Percentiles rank a stretch among this genome's conserved stretches.
phyloP scores from a whole-genome alignment of 2,113 vertebrate genomes.

The Sorex araneus region DNA sequence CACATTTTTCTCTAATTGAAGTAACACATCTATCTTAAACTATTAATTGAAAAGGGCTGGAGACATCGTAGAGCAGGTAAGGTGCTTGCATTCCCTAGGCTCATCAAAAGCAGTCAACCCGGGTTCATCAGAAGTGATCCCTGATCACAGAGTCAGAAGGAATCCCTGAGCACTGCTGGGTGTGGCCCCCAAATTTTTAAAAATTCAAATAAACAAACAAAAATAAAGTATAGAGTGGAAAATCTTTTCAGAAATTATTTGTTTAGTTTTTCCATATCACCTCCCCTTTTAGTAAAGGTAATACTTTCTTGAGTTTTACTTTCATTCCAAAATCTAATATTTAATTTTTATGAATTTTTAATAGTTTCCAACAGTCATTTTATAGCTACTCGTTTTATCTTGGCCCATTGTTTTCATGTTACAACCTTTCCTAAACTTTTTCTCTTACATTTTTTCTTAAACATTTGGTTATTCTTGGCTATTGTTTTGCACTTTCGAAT shows the following conservation, averaged over 20 bases:
- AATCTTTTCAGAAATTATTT: not conserved
- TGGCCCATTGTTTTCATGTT: not conserved
- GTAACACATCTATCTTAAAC: not conserved
- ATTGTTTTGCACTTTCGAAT: slow-evolving; percentile 32
- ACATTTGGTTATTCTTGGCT: not conserved
- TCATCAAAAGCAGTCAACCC: too few species aligned
- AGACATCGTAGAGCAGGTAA: too few species aligned
- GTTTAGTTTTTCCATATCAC: not conserved
- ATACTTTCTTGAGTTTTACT: not conserved
- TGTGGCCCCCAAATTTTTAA: not conserved
- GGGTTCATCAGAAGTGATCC: too few species aligned
- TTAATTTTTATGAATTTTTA: not conserved
- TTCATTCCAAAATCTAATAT: too few species aligned
- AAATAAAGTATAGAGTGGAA: not conserved
- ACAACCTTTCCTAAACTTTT: not conserved
- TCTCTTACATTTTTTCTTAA: slow-evolving; percentile 5
- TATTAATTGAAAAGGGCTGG: not conserved
- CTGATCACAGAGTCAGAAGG: too few species aligned
- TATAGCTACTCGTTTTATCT: not conserved
- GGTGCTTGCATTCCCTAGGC: too few species aligned
- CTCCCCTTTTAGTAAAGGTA: not conserved
- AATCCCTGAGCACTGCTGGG: too few species aligned
- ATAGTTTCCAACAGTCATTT: not conserved
- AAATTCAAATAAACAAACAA: not conserved
- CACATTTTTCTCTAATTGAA: not conserved